Evolutionary conservation across 2,113 vertebrate species (phyloP).

Genomic region (Datnioides undecimradiatus): DNA sequence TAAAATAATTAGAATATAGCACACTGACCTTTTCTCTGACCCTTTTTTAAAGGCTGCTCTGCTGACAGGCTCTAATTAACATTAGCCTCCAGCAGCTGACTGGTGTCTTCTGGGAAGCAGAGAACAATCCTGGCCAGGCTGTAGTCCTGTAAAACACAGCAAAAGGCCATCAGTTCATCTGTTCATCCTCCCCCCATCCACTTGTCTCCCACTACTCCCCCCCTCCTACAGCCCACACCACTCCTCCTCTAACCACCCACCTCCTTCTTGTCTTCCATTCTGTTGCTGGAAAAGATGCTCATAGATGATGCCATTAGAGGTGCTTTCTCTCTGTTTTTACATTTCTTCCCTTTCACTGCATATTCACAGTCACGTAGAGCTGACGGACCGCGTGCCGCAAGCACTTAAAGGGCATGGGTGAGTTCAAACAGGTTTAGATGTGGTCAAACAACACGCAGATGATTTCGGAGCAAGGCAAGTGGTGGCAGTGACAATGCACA

Average conservation of each 20-base stretch:
- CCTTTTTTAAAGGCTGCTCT: conserved; percentile 75
- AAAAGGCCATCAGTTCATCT: conserved; percentile 80
- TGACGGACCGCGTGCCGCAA: conserved; percentile 32
- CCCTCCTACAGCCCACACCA: neutral
- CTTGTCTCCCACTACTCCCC: neutral
- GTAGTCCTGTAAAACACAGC: conserved; percentile 78
- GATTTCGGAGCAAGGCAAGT: neutral
- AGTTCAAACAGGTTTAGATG: conserved; percentile 20
- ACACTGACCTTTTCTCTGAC: conserved; percentile 77
- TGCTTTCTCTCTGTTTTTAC: conserved; percentile 31
- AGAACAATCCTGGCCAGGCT: conserved; percentile 69
- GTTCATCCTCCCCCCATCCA: conserved; percentile 33
- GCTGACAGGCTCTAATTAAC: conserved; percentile 84
- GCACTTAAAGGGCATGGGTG: conserved; percentile 14
- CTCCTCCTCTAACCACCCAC: conserved; percentile 7
- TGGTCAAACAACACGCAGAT: neutral
- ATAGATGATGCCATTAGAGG: conserved; percentile 40
- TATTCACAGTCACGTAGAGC: conserved; percentile 10
- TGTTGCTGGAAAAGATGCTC: conserved; percentile 32
- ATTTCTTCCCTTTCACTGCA: conserved; percentile 32
- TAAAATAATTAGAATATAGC: conserved; percentile 80
- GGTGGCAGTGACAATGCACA: neutral
- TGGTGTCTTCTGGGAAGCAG: conserved; percentile 73
- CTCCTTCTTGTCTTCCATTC: conserved; percentile 42
- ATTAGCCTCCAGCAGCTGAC: conserved; percentile 79